Percentiles rank a stretch among this genome's conserved stretches.
Evolutionary conservation across 1,140 invertebrate species (phyloP).

Genomic region (Globodera ellingtonae): DNA sequence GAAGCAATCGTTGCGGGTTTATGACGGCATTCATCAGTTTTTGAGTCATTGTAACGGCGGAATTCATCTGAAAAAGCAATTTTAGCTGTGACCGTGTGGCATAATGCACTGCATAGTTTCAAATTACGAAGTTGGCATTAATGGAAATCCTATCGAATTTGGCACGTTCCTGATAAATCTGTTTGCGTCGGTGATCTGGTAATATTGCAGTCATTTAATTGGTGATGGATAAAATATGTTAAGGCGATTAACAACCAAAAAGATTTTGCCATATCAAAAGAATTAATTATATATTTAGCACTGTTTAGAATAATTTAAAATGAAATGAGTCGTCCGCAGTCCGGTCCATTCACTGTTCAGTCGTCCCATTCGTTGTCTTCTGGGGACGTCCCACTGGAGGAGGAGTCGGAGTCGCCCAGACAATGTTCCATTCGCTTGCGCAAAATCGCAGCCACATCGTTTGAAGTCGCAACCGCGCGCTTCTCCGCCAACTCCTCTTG

Average conservation of each 20-base stretch:
- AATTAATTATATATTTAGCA: too few relatives aligned
- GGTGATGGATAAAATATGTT: too few relatives aligned
- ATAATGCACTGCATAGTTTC: neutral
- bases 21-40: neutral
- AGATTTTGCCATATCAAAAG: too few relatives aligned
- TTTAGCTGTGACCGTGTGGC: neutral
- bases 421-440: slow-evolving; percentile 59
- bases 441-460: slow-evolving; percentile 61
- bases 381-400: slow-evolving; percentile 12
- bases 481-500: slow-evolving; percentile 53
- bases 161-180: too few relatives aligned
- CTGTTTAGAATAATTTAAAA: too few relatives aligned
- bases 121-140: too few relatives aligned
- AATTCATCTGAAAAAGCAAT: neutral
- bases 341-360: neutral
- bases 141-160: too few relatives aligned
- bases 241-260: too few relatives aligned
- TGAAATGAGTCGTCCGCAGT: too few relatives aligned
- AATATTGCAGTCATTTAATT: too few relatives aligned
- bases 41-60: neutral
- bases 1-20: slow-evolving; percentile 23
- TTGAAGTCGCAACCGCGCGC: slow-evolving; percentile 40
- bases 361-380: slow-evolving; percentile 46
- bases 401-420: slow-evolving; percentile 40
- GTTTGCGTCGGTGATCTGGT: too few relatives aligned